Conservation (phyloP, 1,140 invertebrate genomes). For the Papilio polytes region DNA sequence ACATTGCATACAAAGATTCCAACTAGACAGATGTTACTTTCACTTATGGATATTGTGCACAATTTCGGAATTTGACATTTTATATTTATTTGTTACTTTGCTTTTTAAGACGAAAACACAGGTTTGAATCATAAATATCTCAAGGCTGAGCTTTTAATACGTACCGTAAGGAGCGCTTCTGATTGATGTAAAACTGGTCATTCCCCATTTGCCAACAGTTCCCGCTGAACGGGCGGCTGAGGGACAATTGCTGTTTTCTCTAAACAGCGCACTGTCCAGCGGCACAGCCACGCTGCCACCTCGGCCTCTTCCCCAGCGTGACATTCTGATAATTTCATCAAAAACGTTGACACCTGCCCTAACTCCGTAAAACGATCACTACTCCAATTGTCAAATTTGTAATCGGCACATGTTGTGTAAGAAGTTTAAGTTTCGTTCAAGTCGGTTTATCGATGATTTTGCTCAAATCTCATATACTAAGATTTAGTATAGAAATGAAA, state of each 20-base stretch:
- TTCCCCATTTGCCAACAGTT: conserved; percentile 96
- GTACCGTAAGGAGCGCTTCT: conserved; percentile 91
- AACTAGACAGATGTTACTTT: conserved; percentile 45
- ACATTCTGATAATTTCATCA: conserved; percentile 84
- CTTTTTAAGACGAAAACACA: neutral
- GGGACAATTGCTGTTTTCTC: conserved; percentile 94
- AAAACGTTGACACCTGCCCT: conserved; percentile 78
- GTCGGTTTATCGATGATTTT: conserved; percentile 44
- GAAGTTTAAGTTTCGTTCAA: conserved; percentile 49
- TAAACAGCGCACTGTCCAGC: conserved; percentile 87
- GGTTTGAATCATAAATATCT: conserved; percentile 25
- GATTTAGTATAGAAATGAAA: conserved; percentile 76
- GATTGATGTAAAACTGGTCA: conserved; percentile 96
- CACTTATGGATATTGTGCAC: conserved; percentile 42
- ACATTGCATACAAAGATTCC: conserved; percentile 8
- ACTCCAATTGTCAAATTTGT: conserved; percentile 74
- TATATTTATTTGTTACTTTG: neutral
- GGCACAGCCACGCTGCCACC: conserved; percentile 86
- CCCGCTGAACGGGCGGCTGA: conserved; percentile 94
- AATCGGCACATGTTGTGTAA: conserved; percentile 64
- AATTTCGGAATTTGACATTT: neutral
- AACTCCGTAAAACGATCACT: conserved; percentile 68
- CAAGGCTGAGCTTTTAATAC: conserved; percentile 42
- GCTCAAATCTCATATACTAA: conserved; percentile 52
- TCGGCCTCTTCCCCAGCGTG: conserved; percentile 85